Conservation (phyloP, 1,140 invertebrate species). For the Hesperophylax magnus region DNA sequence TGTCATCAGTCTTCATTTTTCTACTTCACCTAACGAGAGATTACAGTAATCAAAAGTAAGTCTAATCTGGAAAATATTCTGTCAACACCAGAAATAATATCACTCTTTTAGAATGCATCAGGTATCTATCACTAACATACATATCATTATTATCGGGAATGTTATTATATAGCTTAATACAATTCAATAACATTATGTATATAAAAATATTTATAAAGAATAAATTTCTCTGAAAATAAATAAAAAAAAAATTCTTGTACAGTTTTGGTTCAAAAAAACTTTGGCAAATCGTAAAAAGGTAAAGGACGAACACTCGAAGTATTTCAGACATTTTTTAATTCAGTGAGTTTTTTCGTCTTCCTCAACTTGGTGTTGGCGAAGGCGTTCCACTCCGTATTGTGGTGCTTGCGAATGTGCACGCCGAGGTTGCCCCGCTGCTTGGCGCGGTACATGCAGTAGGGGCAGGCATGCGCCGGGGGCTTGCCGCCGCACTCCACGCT, state of each 20-base stretch:
- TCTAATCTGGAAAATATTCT: conserved; percentile 43
- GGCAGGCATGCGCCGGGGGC: conserved; percentile 85
- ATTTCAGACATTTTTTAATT: conserved; percentile 15
- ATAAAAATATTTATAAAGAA: conserved; percentile 45
- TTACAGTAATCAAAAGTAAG: conserved; percentile 49
- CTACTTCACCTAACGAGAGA: conserved; percentile 54
- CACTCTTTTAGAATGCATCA: conserved; percentile 47
- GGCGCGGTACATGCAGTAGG: conserved; percentile 84
- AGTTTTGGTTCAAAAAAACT: conserved; percentile 58
- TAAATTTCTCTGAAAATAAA: conserved; percentile 58
- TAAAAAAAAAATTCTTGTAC: conserved; percentile 52
- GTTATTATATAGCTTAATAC: conserved; percentile 33
- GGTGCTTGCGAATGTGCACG: conserved; percentile 86
- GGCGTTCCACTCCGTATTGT: conserved; percentile 70
- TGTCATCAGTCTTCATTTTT: conserved; percentile 55
- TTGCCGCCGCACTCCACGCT: conserved; percentile 91
- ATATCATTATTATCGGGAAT: conserved; percentile 44
- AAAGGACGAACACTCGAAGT: conserved; percentile 12
- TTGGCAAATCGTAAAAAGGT: conserved; percentile 54
- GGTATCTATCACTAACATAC: not conserved
- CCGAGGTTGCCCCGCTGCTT: conserved; percentile 85
- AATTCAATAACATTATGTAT: conserved; percentile 43
- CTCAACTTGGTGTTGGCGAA: conserved; percentile 68
- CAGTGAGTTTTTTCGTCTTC: conserved; percentile 63
- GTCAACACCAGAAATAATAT: conserved; percentile 50